Base-by-base conservation (phyloP, 2,797 vertebrate species). In the Todus mexicanus region DNA sequence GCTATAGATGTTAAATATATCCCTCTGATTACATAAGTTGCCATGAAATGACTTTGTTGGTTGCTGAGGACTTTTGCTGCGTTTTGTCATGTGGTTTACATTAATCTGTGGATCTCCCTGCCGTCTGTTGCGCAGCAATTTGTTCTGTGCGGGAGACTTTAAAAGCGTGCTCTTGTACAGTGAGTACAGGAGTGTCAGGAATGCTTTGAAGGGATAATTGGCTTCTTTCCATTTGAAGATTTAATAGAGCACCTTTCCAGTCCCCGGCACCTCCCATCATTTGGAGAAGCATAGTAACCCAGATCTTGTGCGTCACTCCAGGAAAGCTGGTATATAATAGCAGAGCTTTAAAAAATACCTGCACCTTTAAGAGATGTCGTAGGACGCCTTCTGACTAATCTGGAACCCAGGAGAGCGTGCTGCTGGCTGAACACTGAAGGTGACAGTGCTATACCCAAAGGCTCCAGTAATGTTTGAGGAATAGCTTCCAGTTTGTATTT, bases 241-340 rank as follows among this genome's bases (percentile, higher is more conserved):
- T 93, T 91, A 85, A 72, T 21, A 60, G 79, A 87, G 79, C 78
- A 84, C 87, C 82, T 81, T 83, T 57, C 63, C 56, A 68, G 82
- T 72, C 43, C 51, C 47, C 82, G 78, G 66, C 75, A 89, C 59
- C 59, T 87, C 69, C 54, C 14, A 4, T 77, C 76, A 35, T 91
- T 89, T 93, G 69, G 47, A 91, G 72, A 48, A 89, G 87, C 90
- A 87, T 75, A 75, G 90, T 95, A 90, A 94, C 90, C 63, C 33
- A 3, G 42, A 87, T 92, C 70, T 78, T 53, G 29, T 86, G 70
- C 4, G 0, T 87, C 59, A 53, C 70, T 72, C 48, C 60, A 73
- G 89, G 89, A 25, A 89, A 77, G 37, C 0, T 85, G 50, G 12
- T 66, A 78, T 83, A 20, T 85, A 80, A 89, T 15, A 84, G 60